A percentile compares a stretch with the other conserved stretches of the same genome.
Conservation (phyloP, 2,113 vertebrate species). For the Poeciliopsis prolifica region DNA sequence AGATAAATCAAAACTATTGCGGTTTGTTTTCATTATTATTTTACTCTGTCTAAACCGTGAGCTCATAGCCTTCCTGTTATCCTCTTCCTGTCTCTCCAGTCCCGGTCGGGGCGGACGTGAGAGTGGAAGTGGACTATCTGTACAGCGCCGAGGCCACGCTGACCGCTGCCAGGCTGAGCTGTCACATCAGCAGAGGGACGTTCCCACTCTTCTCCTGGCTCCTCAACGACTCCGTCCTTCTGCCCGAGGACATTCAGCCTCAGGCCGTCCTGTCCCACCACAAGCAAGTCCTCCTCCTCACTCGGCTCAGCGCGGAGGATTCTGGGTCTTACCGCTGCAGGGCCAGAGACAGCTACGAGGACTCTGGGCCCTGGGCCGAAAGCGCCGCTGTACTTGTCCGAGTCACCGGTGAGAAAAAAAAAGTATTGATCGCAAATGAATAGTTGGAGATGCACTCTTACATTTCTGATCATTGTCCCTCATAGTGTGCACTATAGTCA, state of each 20-base stretch:
- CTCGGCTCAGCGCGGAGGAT: constrained; percentile 36
- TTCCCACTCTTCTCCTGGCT: constrained; percentile 76
- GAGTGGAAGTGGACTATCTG: constrained; percentile 72
- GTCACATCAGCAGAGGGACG: constrained; percentile 67
- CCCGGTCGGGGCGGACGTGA: constrained; percentile 71
- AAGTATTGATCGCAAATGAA: neutral
- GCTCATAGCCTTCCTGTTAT: neutral
- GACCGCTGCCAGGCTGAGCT: constrained; percentile 60
- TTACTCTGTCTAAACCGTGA: too few species aligned
- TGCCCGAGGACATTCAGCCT: constrained; percentile 9
- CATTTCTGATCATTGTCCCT: neutral
- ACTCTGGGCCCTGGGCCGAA: constrained; percentile 67
- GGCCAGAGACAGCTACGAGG: constrained; percentile 75
- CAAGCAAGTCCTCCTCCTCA: constrained; percentile 62
- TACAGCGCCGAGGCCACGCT: constrained; percentile 50
- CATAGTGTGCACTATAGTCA: neutral
- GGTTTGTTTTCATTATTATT: too few species aligned
- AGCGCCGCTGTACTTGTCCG: constrained; percentile 65
- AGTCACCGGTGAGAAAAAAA: constrained; percentile 60
- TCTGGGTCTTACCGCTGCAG: constrained; percentile 75
- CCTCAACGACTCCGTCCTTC: constrained; percentile 62
- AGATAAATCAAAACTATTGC: too few species aligned
- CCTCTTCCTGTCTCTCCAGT: constrained; percentile 44
- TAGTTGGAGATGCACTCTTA: neutral
- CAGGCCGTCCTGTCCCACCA: neutral